Conservation (phyloP, 2,888 invertebrate genomes). For the Argynnis bischoffii region DNA sequence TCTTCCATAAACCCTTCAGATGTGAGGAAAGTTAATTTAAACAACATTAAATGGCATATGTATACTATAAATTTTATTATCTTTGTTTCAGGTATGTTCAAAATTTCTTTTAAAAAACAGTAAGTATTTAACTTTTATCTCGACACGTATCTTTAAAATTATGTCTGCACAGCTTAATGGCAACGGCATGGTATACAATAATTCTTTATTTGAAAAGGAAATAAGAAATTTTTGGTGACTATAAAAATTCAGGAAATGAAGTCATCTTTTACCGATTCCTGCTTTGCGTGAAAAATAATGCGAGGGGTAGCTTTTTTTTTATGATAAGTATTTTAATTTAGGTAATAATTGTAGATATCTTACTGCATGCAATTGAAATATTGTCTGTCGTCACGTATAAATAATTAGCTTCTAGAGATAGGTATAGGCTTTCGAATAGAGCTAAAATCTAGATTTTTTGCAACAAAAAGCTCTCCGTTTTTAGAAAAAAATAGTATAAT, state of each 20-base stretch:
- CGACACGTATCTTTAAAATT: slow-evolving; percentile 9
- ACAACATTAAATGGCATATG: too few species aligned
- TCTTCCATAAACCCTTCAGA: too few species aligned
- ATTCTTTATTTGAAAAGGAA: slow-evolving; percentile 18
- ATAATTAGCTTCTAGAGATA: too few species aligned
- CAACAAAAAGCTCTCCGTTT: too few species aligned
- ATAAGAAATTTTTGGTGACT: slow-evolving; percentile 14
- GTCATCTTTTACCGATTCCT: slow-evolving; percentile 29
- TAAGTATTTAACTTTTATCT: slow-evolving; percentile 7
- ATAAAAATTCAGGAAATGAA: slow-evolving; percentile 32
- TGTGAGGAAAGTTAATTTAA: too few species aligned
- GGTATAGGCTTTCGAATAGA: too few species aligned
- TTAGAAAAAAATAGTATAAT: too few species aligned
- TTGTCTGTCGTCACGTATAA: too few species aligned
- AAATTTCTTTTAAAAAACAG: neutral
- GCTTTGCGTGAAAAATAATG: slow-evolving; percentile 32
- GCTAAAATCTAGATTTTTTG: too few species aligned
- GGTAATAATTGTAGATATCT: neutral
- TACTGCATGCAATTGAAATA: too few species aligned
- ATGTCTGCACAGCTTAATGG: neutral
- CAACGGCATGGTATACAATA: neutral
- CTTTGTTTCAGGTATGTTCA: slow-evolving; percentile 10
- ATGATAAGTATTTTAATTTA: slow-evolving; percentile 23
- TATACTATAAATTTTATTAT: neutral
- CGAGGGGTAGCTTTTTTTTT: slow-evolving; percentile 20